Percentiles rank a stretch among this genome's conserved stretches.
Evolutionary conservation across 2,113 vertebrate genomes (phyloP).

Genomic region (Geococcyx californianus): DNA sequence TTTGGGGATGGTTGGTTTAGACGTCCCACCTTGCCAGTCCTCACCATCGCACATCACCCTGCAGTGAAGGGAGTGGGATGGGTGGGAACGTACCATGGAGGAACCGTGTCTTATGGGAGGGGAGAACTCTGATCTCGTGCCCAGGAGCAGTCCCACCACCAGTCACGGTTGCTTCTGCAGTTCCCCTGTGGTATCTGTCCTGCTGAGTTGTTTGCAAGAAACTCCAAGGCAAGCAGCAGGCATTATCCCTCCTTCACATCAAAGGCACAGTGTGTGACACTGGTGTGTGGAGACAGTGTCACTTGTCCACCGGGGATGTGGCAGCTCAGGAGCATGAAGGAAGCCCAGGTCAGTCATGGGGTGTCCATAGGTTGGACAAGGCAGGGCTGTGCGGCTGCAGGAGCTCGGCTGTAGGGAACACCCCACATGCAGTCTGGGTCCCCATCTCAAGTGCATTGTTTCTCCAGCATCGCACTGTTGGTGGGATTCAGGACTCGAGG

Average conservation of each 20-base stretch:
- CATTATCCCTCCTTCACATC: not conserved
- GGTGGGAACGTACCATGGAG: not conserved
- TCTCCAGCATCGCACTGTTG: not conserved
- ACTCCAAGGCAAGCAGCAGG: not conserved
- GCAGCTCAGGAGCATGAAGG: not conserved
- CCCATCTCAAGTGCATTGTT: not conserved
- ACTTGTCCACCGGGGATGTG: not conserved
- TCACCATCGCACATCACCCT: not conserved
- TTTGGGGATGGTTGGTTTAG: not conserved
- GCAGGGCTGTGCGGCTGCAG: not conserved
- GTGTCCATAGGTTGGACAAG: not conserved
- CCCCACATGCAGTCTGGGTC: not conserved
- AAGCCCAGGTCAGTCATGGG: not conserved
- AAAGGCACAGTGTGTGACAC: not conserved
- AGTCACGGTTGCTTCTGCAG: not conserved
- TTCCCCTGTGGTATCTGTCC: not conserved
- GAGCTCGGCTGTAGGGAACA: not conserved
- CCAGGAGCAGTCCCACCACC: not conserved
- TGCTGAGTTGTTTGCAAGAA: rapidly evolving
- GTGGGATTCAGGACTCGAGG: not conserved
- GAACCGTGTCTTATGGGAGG: rapidly evolving
- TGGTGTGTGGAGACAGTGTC: not conserved
- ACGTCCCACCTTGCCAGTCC: not conserved
- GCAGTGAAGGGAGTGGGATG: not conserved
- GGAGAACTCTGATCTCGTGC: not conserved